These are phyloP conservation scores for Actinemys pallida DNA, from an alignment of 2,113 vertebrate genomes.

Conservation along the genomic window DNA sequence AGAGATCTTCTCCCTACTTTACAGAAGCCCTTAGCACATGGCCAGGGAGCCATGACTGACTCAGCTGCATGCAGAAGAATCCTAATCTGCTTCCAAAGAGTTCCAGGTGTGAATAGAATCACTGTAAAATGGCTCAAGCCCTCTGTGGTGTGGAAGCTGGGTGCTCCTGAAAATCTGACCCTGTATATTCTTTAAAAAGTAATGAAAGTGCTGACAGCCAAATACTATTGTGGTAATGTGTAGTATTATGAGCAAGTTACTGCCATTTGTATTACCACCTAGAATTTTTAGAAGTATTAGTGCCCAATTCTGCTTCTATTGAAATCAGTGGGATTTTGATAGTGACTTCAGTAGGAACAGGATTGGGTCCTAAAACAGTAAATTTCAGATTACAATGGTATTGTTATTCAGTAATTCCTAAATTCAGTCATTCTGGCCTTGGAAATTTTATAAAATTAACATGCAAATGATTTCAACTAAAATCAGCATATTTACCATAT, in stretches of 20 bases:
- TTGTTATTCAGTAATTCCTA: slow-evolving; percentile 32
- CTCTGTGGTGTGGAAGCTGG: slow-evolving; percentile 24
- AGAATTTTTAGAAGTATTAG: slow-evolving; percentile 62
- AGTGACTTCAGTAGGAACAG: slow-evolving; percentile 21
- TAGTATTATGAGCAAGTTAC: slow-evolving; percentile 38
- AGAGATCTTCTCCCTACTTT: not conserved
- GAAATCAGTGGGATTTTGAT: slow-evolving; percentile 54
- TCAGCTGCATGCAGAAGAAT: not conserved
- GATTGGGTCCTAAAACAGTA: slow-evolving; percentile 45
- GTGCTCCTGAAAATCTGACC: slow-evolving; percentile 9
- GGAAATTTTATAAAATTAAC: slow-evolving; percentile 51
- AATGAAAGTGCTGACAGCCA: slow-evolving; percentile 19
- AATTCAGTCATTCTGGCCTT: slow-evolving; percentile 26
- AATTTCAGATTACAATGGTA: slow-evolving; percentile 57
- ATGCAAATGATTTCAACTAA: slow-evolving; percentile 31
- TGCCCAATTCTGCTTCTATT: slow-evolving; percentile 36
- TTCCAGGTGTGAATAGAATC: not conserved
- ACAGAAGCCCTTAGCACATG: not conserved
- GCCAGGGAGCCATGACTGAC: not conserved
- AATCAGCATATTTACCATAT: slow-evolving; percentile 39
- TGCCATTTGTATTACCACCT: slow-evolving; percentile 53
- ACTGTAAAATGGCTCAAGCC: slow-evolving; percentile 22
- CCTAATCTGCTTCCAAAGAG: slow-evolving; percentile 27
- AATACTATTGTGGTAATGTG: not conserved
- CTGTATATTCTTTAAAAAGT: slow-evolving; percentile 8